These are phyloP conservation scores for Drosophila ananassae DNA, from an alignment of 1,140 invertebrate genomes.

Conservation along the genomic window DNA sequence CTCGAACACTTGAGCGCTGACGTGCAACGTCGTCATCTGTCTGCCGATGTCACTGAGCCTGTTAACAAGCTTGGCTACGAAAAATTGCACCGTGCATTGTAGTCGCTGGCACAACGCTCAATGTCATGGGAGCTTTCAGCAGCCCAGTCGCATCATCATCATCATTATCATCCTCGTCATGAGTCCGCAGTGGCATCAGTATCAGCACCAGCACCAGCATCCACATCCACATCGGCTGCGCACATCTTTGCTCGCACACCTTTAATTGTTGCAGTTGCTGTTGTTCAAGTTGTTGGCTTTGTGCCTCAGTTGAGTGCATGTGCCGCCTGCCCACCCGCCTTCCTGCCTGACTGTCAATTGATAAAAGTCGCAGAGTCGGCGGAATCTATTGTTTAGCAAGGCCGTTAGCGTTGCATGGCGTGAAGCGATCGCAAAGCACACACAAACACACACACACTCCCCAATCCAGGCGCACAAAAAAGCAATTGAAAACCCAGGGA, in stretches of 20 bases:
- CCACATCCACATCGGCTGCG: constrained; percentile 39
- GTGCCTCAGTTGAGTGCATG: constrained; percentile 71
- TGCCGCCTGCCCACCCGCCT: constrained; percentile 56
- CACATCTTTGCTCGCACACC: constrained; percentile 60
- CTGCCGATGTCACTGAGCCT: constrained; percentile 58
- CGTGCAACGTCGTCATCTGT: constrained; percentile 59
- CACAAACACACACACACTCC: background rate
- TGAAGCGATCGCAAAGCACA: constrained; percentile 53
- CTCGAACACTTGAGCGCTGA: constrained; percentile 71
- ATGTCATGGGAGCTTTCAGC: constrained; percentile 74
- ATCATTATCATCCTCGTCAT: constrained; percentile 23
- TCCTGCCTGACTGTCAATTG: constrained; percentile 67
- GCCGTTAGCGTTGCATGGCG: constrained; percentile 81
- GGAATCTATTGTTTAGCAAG: constrained; percentile 79
- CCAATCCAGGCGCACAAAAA: constrained; percentile 5
- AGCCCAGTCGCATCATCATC: constrained; percentile 36
- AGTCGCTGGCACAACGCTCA: constrained; percentile 60
- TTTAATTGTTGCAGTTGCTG: constrained; percentile 73
- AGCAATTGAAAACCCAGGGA: constrained; percentile 46
- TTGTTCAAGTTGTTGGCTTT: constrained; percentile 23
- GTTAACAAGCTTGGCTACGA: constrained; percentile 60
- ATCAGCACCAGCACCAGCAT: constrained; percentile 7
- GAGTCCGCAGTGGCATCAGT: constrained; percentile 20
- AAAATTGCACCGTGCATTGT: constrained; percentile 64
- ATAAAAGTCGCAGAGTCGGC: constrained; percentile 63